Conservation (phyloP, 2,797 vertebrate genomes). For the Limnodromus scolopaceus region DNA sequence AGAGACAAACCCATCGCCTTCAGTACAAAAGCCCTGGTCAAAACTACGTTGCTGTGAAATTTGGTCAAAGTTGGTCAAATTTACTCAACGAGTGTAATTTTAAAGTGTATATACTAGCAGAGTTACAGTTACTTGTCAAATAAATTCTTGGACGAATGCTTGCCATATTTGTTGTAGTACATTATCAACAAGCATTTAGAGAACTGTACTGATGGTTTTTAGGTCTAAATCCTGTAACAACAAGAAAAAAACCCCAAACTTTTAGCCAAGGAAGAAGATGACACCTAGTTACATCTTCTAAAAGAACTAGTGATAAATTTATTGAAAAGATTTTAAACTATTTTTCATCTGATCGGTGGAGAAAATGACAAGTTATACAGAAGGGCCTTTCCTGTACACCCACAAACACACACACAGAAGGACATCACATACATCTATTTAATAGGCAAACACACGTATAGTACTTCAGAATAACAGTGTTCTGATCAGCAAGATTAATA, state of each 20-base stretch:
- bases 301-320: neutral
- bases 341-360: neutral
- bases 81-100: neutral
- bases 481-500: neutral
- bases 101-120: neutral
- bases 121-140: neutral
- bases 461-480: neutral
- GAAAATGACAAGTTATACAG: neutral
- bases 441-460: neutral
- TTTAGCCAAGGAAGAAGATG: neutral
- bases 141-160: neutral
- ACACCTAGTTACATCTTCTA: neutral
- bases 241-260: neutral
- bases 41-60: neutral
- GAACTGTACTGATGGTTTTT: neutral
- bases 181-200: neutral
- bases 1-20: neutral
- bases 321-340: neutral
- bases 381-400: neutral
- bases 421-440: neutral
- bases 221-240: neutral
- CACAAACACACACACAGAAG: neutral
- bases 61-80: neutral
- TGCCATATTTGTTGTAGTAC: neutral
- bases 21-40: neutral